Percentiles rank a stretch among this genome's conserved stretches.
Evolutionary conservation across 2,797 vertebrate species (phyloP).

Genomic region (Falco naumanni): DNA sequence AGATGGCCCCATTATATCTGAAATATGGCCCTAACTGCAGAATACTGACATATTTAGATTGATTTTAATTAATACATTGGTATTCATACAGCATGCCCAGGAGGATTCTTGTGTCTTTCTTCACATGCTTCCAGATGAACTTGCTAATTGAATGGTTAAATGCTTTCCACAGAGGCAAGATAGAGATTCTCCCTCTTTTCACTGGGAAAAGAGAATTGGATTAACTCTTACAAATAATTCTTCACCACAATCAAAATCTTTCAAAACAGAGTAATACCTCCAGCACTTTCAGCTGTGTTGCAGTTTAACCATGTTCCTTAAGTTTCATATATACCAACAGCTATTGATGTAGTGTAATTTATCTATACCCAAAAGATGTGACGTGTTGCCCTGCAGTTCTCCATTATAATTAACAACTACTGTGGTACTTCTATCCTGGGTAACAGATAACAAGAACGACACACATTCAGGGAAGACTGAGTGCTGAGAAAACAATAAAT

Average conservation of each 20-base stretch:
- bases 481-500: neutral
- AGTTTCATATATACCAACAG: neutral
- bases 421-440: neutral
- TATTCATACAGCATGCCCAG: constrained; percentile 19
- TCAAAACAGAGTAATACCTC: neutral
- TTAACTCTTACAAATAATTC: neutral
- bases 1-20: neutral
- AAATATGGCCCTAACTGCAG: neutral
- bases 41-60: neutral
- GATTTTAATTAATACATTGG: constrained; percentile 44
- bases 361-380: neutral
- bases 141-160: constrained; percentile 52
- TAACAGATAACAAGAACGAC: neutral
- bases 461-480: neutral
- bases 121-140: constrained; percentile 23
- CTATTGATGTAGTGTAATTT: neutral
- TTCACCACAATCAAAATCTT: neutral
- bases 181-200: neutral
- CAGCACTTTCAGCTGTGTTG: neutral
- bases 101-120: constrained; percentile 9
- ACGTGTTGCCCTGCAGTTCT: neutral
- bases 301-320: neutral
- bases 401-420: neutral
- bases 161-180: neutral
- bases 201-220: neutral